Evolutionary conservation across 1,140 invertebrate species (phyloP).

Genomic region (Paramacrobiotus metropolitanus): DNA sequence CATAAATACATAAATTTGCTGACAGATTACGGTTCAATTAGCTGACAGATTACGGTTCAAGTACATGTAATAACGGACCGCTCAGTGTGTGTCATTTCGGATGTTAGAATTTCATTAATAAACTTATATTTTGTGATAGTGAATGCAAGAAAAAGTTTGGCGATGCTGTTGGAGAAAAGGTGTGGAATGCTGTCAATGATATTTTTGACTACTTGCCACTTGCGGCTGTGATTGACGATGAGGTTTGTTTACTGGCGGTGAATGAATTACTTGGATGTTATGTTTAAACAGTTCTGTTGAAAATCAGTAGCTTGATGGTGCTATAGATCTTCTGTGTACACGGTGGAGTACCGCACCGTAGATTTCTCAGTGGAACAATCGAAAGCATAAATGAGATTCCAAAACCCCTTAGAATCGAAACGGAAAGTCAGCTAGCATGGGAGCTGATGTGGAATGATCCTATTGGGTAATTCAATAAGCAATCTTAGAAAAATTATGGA

Average conservation of each 20-base stretch:
- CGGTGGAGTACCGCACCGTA: slow-evolving; percentile 42
- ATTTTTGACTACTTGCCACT: slow-evolving; percentile 44
- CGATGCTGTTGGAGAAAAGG: slow-evolving; percentile 28
- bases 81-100: too few relatives aligned
- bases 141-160: slow-evolving; percentile 41
- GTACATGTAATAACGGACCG: too few relatives aligned
- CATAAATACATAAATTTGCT: too few relatives aligned
- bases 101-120: too few relatives aligned
- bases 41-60: too few relatives aligned
- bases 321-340: slow-evolving; percentile 43
- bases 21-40: too few relatives aligned
- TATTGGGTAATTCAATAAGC: slow-evolving; percentile 28
- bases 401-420: slow-evolving; percentile 34
- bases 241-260: slow-evolving; percentile 21
- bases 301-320: slow-evolving; percentile 6
- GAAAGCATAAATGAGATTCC: slow-evolving; percentile 34
- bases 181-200: slow-evolving; percentile 42
- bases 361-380: slow-evolving; percentile 28
- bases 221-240: slow-evolving; percentile 41
- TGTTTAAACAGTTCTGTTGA: background rate
- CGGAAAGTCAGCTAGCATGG: slow-evolving; percentile 41
- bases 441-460: slow-evolving; percentile 56
- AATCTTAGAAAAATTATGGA: too few relatives aligned
- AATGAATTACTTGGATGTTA: too few relatives aligned
- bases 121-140: slow-evolving; percentile 15